A percentile compares a stretch with the other conserved stretches of the same genome.
phyloP scores from a whole-genome alignment of 2,113 vertebrate genomes.

The Tupaia chinensis region DNA sequence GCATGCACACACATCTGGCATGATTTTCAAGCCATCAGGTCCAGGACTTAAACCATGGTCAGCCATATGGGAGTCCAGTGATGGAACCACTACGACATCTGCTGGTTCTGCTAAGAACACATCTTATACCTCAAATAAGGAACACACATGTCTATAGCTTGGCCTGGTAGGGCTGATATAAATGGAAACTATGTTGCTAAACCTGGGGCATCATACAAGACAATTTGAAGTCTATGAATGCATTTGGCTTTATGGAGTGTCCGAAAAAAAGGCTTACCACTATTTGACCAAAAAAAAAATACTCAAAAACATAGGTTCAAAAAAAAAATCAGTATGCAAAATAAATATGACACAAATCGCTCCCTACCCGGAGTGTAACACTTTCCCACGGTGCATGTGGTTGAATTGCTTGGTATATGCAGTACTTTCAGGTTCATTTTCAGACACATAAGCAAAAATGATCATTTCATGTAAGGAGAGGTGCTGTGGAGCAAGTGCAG shows the following conservation, averaged over 20 bases:
- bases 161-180: neutral
- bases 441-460: slow-evolving; percentile 72
- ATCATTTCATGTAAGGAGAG: neutral
- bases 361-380: slow-evolving; percentile 46
- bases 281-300: slow-evolving; percentile 43
- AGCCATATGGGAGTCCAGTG: too few relatives aligned
- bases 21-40: too few relatives aligned
- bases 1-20: too few relatives aligned
- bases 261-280: neutral
- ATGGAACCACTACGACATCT: too few relatives aligned
- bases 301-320: neutral
- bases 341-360: neutral
- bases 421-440: fast-evolving
- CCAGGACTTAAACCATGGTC: too few relatives aligned
- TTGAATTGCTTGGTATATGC: neutral
- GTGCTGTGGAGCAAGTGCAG: slow-evolving; percentile 63
- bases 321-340: neutral
- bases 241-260: neutral
- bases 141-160: neutral
- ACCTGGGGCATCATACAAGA: neutral
- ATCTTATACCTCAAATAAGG: neutral
- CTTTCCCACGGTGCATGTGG: slow-evolving; percentile 64
- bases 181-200: neutral
- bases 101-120: neutral
- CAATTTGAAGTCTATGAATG: neutral